phyloP scores from a whole-genome alignment of 1,140 invertebrate species.

The Glossosoma conforme region DNA sequence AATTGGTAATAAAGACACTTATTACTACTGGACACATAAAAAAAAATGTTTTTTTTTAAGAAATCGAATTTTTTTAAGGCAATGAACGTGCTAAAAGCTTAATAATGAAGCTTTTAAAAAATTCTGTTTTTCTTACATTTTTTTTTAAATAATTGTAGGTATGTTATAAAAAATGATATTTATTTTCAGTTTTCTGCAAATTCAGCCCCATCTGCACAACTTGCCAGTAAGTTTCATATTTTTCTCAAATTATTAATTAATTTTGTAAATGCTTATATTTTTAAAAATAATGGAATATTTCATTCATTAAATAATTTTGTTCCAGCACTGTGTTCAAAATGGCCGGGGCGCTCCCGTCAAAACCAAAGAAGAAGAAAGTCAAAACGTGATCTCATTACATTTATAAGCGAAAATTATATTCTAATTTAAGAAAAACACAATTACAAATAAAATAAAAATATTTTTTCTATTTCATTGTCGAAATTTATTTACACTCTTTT shows the following conservation, averaged over 20 bases:
- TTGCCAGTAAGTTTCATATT: conserved; percentile 92
- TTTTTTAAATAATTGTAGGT: too few species aligned
- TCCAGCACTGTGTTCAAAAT: conserved; percentile 80
- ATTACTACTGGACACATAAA: background rate
- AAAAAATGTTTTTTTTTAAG: background rate
- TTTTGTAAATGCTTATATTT: background rate
- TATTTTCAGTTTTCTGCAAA: conserved; percentile 89
- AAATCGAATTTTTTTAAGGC: conserved; percentile 30
- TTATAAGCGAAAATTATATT: background rate
- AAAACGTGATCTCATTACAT: conserved; percentile 34
- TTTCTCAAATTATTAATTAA: conserved; percentile 3
- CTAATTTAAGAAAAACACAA: background rate
- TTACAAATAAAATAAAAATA: background rate
- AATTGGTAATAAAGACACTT: too few species aligned
- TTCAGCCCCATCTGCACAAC: conserved; percentile 97
- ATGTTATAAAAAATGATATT: too few species aligned
- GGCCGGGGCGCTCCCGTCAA: conserved; percentile 63
- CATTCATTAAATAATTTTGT: conserved; percentile 42
- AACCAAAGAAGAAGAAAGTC: conserved; percentile 71
- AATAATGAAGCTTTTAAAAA: too few species aligned
- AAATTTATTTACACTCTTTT: too few species aligned
- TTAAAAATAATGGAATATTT: conserved; percentile 9
- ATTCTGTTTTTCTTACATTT: too few species aligned
- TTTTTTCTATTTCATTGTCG: background rate
- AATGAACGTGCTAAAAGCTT: too few species aligned